Evolutionary conservation across 2,888 invertebrate species (phyloP), one percentile per base, ranked within the genome.

Genomic region (Melieria omissa): DNA sequence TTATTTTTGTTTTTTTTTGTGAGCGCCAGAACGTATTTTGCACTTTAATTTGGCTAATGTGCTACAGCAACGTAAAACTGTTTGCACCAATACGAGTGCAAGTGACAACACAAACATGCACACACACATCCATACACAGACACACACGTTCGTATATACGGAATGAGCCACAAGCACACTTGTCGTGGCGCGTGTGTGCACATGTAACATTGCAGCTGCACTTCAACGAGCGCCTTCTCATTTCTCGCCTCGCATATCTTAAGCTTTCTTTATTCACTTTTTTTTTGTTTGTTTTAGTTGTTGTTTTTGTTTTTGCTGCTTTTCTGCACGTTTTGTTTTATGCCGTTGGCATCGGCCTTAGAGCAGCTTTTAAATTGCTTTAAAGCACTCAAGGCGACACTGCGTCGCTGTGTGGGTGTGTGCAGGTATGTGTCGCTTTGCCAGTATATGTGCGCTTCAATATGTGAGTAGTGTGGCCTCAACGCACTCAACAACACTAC

Each of bases 21-120:
- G 12, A 29, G 7, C n/a, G 12, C 67, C 55, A 47, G 41, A 44
- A 41, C 44, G 52, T 52, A 44, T 42, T 58, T 14, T 52, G 16
- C 49, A 67, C 67, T 67, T 68, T 68, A 72, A 72, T 72, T 72
- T 72, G 68, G 72, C 69, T 70, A 73, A 72, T 72, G 68, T 68
- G 60, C 49, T 29, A 14, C 60, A 41, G 5, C 10, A 14, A 58
- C 49, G 62, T 71, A 67, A 73, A 74, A 68, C 57, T 65, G 54
- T 65, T 67, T 68, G 47, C 45, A 66, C 67, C 58, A 46, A 70
- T 60, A 73, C 44, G n/a, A 62, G 63, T 44, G 66, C 45, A 70
- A 66, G 60, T 60, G 64, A 54, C 52, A 55, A 65, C 14, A 71
- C 62, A 71, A 70, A 52, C 46, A 55, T 9, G n/a, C 10, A 42